Percentiles rank a stretch among this genome's conserved stretches.
Conservation (phyloP, 2,797 vertebrate genomes). For the Anguilla anguilla region DNA sequence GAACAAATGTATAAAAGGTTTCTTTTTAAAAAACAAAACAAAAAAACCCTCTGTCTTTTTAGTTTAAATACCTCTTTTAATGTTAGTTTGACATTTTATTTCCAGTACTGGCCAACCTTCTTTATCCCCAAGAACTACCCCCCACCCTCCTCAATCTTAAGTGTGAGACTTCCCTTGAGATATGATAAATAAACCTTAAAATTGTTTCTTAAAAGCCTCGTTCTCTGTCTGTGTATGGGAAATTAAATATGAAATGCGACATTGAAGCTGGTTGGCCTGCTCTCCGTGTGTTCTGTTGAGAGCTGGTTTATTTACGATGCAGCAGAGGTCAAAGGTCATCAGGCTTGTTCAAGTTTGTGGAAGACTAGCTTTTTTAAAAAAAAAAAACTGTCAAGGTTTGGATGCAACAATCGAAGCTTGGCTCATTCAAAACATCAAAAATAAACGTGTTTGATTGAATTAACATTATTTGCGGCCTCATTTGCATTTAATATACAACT, state of each 20-base stretch:
- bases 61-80: conserved; percentile 75
- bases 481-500: not conserved
- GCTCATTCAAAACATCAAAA: conserved; percentile 2
- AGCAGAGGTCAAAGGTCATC: conserved; percentile 13
- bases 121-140: conserved; percentile 60
- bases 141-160: conserved; percentile 66
- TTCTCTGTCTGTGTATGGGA: conserved; percentile 46
- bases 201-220: conserved; percentile 75
- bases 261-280: not conserved
- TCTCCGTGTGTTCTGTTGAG: not conserved
- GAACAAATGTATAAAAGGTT: conserved; percentile 80
- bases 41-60: conserved; percentile 74
- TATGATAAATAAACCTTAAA: conserved; percentile 84
- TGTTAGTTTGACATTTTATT: conserved; percentile 80
- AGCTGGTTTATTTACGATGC: not conserved
- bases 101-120: conserved; percentile 76
- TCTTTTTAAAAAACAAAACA: conserved; percentile 76
- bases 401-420: not conserved
- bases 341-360: conserved; percentile 2
- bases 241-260: conserved; percentile 10
- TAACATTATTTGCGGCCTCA: conserved; percentile 12
- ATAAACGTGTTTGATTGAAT: conserved; percentile 3
- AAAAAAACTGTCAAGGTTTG: not conserved
- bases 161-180: conserved; percentile 75
- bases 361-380: not conserved